phyloP scores from a whole-genome alignment of 2,113 vertebrate species.

The Callocephalon fimbriatum region DNA sequence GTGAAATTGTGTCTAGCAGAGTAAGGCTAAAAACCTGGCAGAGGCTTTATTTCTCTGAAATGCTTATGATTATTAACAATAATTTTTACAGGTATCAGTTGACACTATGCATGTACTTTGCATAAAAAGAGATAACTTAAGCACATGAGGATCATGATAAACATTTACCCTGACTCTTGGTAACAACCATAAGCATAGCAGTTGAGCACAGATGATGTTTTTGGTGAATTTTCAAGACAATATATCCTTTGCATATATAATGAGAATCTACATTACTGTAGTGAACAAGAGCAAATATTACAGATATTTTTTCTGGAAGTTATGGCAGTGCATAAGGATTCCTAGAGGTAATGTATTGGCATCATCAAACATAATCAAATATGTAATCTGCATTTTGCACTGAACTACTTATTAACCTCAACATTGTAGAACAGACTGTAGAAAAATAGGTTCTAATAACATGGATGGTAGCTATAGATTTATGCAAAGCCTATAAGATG shows the following conservation, averaged over 20 bases:
- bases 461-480: background rate
- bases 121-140: background rate
- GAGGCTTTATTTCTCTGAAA: background rate
- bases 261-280: background rate
- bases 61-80: background rate
- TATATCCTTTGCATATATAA: background rate
- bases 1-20: background rate
- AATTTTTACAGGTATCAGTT: background rate
- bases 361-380: background rate
- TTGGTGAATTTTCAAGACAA: background rate
- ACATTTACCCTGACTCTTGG: background rate
- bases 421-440: background rate
- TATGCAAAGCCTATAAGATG: background rate
- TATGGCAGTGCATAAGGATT: background rate
- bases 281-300: background rate
- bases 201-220: background rate
- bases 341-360: background rate
- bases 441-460: background rate
- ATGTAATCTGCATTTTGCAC: background rate
- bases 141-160: background rate
- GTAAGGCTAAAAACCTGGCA: background rate
- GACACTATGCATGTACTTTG: fast-evolving
- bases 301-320: background rate
- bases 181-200: background rate
- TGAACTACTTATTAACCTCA: background rate